Evolutionary conservation across 1,140 invertebrate species (phyloP).

Genomic region (Plutomurus gul): DNA sequence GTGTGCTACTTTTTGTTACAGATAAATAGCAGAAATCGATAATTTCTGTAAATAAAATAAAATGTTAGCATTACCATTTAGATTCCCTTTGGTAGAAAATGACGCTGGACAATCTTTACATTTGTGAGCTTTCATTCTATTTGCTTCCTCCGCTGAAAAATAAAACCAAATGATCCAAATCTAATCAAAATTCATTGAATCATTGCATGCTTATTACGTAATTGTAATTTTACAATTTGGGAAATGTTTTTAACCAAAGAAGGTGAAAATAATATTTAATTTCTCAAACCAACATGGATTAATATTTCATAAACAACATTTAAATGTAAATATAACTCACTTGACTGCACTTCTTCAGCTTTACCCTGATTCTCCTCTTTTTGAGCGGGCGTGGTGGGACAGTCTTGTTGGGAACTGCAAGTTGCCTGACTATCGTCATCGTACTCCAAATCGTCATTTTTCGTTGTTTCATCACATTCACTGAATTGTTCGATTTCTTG

Average conservation of each 20-base stretch:
- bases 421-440: neutral
- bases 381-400: too few relatives aligned
- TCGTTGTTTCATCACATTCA: too few relatives aligned
- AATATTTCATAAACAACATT: too few relatives aligned
- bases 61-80: conserved; percentile 46
- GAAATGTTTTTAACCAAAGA: neutral
- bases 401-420: neutral
- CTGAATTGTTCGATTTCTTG: too few relatives aligned
- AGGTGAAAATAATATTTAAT: too few relatives aligned
- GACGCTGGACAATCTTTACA: conserved; percentile 53
- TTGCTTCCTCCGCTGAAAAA: neutral
- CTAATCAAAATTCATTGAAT: neutral
- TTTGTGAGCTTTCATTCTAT: conserved; percentile 50
- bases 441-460: neutral
- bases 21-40: too few relatives aligned
- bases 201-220: too few relatives aligned
- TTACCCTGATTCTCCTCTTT: neutral
- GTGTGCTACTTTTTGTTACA: too few relatives aligned
- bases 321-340: too few relatives aligned
- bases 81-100: conserved; percentile 54
- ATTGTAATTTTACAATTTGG: neutral
- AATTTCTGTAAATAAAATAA: neutral
- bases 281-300: neutral
- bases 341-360: neutral
- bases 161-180: neutral